Base-by-base conservation (phyloP, 2,113 vertebrate species). In the Upupa epops region DNA sequence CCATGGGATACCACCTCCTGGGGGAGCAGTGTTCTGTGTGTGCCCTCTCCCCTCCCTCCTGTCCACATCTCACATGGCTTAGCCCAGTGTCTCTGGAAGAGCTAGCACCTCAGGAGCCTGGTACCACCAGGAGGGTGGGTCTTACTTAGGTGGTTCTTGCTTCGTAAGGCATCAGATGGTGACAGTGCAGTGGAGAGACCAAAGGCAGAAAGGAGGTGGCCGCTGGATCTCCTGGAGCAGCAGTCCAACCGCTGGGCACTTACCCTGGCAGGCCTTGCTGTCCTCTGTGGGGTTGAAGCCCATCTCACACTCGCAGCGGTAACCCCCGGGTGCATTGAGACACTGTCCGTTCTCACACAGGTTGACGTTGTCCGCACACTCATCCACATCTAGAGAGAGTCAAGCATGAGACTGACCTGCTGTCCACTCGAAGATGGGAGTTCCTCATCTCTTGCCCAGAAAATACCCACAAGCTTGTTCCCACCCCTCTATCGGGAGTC, bases 341-440 rank as follows among this genome's bases (percentile, higher is more conserved):
- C 99, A 99, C 94, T 99, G 99, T 18, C 99, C 99, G 1, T 99
- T 99, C 95, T 99, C 98, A 16, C 99, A 99, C 87, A 99, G 98
- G 96, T 98, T 98, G 87, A 98, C 97, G 0, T 99, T 98, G 88
- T 99, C 98, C 0, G 98, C 98, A 13, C 99, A 99, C 92, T 99
- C 98, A 0, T 99, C 99, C 97, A 98, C 98, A 81, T 99, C 99
- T 99, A 91, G 14, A 5, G 56, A 34, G 70, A 90, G 46, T 13
- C 70, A 54, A 37, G 55, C 24, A 12, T 2, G 19, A 89, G 59
- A 25, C 8, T 18, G 48, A 56, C 31, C 8, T 1, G 22, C 32
- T 3, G 29, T 9, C 40, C 60, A 14, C 29, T 1, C 2, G 0
- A 18, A 46, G 36, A 13, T 6, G 52, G 64, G 21, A 65, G 42